Conservation (phyloP, 2,113 vertebrate species). For the Cynoglossus semilaevis region DNA sequence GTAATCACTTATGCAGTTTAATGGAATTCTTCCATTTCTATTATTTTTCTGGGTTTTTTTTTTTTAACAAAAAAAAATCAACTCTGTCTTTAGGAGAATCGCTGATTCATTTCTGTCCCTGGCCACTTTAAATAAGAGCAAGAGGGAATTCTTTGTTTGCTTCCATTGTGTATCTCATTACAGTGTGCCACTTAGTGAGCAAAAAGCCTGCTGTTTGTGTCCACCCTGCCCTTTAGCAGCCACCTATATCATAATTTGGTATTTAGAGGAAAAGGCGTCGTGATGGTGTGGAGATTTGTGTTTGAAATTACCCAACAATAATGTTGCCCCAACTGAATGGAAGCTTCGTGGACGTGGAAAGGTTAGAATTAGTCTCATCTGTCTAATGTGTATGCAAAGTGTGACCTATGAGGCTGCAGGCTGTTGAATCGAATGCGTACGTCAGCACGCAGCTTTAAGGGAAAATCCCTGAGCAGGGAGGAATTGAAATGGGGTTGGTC, state of each 20-base stretch:
- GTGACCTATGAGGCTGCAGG: constrained; percentile 71
- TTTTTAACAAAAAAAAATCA: too few relatives aligned
- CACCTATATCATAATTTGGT: constrained; percentile 55
- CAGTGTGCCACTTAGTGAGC: constrained; percentile 25
- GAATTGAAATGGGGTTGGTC: constrained; percentile 50
- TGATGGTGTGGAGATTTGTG: constrained; percentile 38
- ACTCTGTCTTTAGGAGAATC: too few relatives aligned
- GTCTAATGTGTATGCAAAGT: constrained; percentile 75
- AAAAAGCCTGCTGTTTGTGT: constrained; percentile 31
- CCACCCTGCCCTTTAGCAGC: constrained; percentile 52
- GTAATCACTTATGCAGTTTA: too few relatives aligned
- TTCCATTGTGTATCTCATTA: constrained; percentile 20
- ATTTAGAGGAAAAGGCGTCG: constrained; percentile 48
- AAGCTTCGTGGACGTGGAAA: constrained; percentile 61
- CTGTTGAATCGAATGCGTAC: constrained; percentile 63
- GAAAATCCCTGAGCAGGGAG: constrained; percentile 57
- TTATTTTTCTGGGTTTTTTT: too few relatives aligned
- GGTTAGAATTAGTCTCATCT: constrained; percentile 70
- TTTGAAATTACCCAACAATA: constrained; percentile 62
- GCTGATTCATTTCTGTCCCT: not conserved
- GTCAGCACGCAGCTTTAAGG: constrained; percentile 61
- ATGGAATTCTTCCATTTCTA: too few relatives aligned
- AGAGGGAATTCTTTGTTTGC: constrained; percentile 9
- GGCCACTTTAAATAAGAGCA: constrained; percentile 16
- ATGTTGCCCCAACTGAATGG: constrained; percentile 59